These are phyloP conservation scores for Bombus fervidus DNA, from an alignment of 1,140 invertebrate genomes.

Conservation along the genomic window DNA sequence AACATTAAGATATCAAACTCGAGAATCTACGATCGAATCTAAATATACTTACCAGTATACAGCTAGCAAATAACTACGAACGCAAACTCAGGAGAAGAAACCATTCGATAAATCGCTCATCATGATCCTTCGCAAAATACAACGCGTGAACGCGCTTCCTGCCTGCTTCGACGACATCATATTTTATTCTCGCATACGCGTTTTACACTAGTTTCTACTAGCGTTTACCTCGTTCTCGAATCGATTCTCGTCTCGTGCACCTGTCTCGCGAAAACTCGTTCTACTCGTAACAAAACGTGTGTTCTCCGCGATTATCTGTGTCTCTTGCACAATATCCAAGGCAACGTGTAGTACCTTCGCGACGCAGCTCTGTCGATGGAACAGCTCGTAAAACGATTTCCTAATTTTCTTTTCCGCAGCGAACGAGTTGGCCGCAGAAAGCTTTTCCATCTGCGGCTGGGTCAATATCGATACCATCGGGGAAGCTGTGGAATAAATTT, in stretches of 20 bases:
- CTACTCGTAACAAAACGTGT: background rate
- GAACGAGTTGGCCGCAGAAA: background rate
- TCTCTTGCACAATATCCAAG: background rate
- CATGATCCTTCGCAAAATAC: background rate
- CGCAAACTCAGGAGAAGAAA: background rate
- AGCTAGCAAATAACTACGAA: background rate
- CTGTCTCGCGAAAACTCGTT: slow-evolving; percentile 20
- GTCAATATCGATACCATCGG: slow-evolving; percentile 28
- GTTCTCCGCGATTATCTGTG: background rate
- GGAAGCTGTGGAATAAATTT: slow-evolving; percentile 50
- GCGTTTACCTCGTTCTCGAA: background rate
- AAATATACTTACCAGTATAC: background rate
- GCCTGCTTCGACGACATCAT: background rate
- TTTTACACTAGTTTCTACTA: background rate
- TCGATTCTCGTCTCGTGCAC: background rate
- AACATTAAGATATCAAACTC: background rate
- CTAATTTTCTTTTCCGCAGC: slow-evolving; percentile 37
- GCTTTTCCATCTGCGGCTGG: slow-evolving; percentile 1
- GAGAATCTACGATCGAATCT: too few species aligned
- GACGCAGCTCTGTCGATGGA: background rate
- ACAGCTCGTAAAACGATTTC: slow-evolving; percentile 17
- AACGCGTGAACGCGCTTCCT: too few species aligned
- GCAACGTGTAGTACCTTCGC: background rate
- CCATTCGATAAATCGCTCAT: slow-evolving; percentile 12
- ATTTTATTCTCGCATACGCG: background rate